Evolutionary conservation across 2,888 invertebrate species (phyloP).

Genomic region (Terebella lapidaria): DNA sequence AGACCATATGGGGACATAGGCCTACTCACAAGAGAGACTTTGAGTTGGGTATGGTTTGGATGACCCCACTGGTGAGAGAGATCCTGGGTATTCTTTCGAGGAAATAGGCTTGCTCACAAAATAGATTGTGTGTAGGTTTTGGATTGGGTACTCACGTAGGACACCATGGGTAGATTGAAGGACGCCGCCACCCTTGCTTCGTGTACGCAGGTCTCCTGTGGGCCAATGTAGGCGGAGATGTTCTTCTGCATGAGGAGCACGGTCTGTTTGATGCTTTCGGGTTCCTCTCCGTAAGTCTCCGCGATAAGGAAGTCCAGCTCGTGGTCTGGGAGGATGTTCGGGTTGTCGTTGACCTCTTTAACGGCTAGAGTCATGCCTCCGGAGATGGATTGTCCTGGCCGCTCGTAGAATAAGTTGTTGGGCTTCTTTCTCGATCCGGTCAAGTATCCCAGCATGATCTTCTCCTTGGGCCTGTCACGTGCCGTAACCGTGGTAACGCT

Average conservation of each 20-base stretch:
- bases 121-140: too few relatives aligned
- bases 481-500: too few relatives aligned
- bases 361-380: slow-evolving; percentile 85
- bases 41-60: too few relatives aligned
- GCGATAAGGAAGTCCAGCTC: slow-evolving; percentile 74
- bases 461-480: neutral
- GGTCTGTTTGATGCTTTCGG: slow-evolving; percentile 77
- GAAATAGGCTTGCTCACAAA: too few relatives aligned
- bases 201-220: slow-evolving; percentile 81
- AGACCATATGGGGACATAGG: too few relatives aligned
- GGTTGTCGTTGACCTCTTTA: slow-evolving; percentile 60
- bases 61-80: too few relatives aligned
- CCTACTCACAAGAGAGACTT: too few relatives aligned
- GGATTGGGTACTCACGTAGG: slow-evolving; percentile 71
- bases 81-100: too few relatives aligned
- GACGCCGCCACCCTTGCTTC: slow-evolving; percentile 90
- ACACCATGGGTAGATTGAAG: slow-evolving; percentile 92
- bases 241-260: slow-evolving; percentile 76
- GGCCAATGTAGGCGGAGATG: slow-evolving; percentile 83
- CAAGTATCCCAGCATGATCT: slow-evolving; percentile 17
- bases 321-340: slow-evolving; percentile 61
- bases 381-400: slow-evolving; percentile 48
- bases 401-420: slow-evolving; percentile 16
- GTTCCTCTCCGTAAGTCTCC: slow-evolving; percentile 86
- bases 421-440: slow-evolving; percentile 14